phyloP scores from a whole-genome alignment of 2,113 vertebrate genomes.

The Typhlomys cinereus region DNA sequence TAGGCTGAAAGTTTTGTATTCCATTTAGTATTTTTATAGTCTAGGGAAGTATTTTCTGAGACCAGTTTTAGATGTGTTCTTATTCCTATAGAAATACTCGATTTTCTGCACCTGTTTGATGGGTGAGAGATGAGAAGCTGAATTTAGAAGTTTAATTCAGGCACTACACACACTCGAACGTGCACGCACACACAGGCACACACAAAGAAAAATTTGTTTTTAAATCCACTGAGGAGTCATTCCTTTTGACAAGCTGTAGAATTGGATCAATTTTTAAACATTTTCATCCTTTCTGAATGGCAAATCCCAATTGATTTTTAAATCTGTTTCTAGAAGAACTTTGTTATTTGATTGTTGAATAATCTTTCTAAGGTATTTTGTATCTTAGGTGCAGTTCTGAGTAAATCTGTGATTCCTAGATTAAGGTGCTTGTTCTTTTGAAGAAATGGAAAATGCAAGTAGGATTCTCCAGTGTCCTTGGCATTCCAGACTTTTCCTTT shows the following conservation, averaged over 20 bases:
- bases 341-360: conserved; percentile 72
- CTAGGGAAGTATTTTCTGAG: conserved; percentile 84
- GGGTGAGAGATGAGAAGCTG: conserved; percentile 69
- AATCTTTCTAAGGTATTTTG: conserved; percentile 82
- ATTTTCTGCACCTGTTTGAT: conserved; percentile 72
- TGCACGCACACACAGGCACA: too few species aligned
- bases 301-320: conserved; percentile 77
- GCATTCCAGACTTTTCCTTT: conserved; percentile 55
- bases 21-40: conserved; percentile 85
- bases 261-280: conserved; percentile 70
- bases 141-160: conserved; percentile 70
- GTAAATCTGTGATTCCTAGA: conserved; percentile 79
- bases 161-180: too few species aligned
- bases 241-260: conserved; percentile 64
- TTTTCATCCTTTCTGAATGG: conserved; percentile 73
- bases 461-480: conserved; percentile 26
- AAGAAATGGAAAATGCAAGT: conserved; percentile 54
- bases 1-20: conserved; percentile 82
- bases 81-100: conserved; percentile 64
- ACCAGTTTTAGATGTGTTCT: conserved; percentile 78
- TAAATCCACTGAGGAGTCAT: conserved; percentile 65
- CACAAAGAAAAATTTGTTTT: too few species aligned
- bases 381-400: conserved; percentile 67
- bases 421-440: conserved; percentile 81
- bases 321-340: conserved; percentile 72